Evolutionary conservation across 2,797 vertebrate genomes (phyloP).

Genomic region (Adelosebastes latens): DNA sequence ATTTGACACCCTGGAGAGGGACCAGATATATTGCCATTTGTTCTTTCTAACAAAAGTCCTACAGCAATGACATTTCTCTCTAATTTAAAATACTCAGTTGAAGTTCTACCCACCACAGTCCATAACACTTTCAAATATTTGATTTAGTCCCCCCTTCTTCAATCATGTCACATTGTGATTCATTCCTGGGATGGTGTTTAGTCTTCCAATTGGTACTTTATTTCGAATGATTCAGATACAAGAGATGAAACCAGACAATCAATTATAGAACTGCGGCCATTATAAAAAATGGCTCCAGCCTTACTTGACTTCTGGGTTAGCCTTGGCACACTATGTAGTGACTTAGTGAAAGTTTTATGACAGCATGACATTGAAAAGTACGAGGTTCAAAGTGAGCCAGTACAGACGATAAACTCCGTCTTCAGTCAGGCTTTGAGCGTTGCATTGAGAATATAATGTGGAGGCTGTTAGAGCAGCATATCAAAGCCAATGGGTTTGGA

Average conservation of each 20-base stretch:
- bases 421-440: not conserved
- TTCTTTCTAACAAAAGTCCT: not conserved
- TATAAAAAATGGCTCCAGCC: conserved; percentile 19
- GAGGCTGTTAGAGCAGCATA: not conserved
- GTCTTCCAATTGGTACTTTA: conserved; percentile 6
- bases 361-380: conserved; percentile 6
- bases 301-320: conserved; percentile 17
- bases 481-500: not conserved
- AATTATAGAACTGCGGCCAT: conserved; percentile 24
- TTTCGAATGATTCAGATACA: conserved; percentile 12
- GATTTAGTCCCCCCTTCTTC: conserved; percentile 19
- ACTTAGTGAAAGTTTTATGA: conserved; percentile 33
- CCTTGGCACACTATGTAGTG: conserved; percentile 10
- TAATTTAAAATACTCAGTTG: not conserved
- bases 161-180: conserved; percentile 24
- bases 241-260: conserved; percentile 10
- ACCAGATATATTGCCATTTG: not conserved
- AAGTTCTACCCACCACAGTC: not conserved
- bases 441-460: not conserved
- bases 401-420: not conserved
- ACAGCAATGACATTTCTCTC: not conserved
- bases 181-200: conserved; percentile 6
- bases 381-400: not conserved
- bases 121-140: conserved; percentile 25
- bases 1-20: too few species aligned